Base-by-base conservation (phyloP, 2,888 invertebrate genomes). In the Oscheius sp. region DNA sequence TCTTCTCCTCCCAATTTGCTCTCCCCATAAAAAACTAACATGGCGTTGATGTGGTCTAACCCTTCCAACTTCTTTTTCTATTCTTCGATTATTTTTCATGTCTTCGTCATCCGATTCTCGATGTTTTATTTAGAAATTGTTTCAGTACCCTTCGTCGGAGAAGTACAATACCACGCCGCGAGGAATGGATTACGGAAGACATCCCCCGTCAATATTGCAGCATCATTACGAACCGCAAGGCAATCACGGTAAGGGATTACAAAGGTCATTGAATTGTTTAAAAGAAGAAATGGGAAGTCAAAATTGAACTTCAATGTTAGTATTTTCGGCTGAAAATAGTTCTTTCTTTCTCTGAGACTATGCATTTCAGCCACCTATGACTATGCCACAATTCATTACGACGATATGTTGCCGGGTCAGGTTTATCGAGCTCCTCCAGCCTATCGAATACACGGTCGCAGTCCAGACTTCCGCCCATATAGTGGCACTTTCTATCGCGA, bases 331-430 rank as follows among this genome's bases (percentile, higher is more conserved):
- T 36, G 14, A 14, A 36, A 36, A 36, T 12, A 12, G 9, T 9
- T 12, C 14, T 36, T 36, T 36, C 14, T 9, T 45, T 9, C 45
- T 12, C 45, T n/a, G 41, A 17, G 14, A 20, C 47, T 22, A 47
- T 6, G 5, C 9, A 22, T 62, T 62, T 28, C 20, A 74, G 76
- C 71, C 28, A 72, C 72, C 2, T 80, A 80, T 62, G 80, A 82
- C 50, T 82, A 82, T 56, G 82, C 80, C 8, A 77, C 78, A 2
- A 82, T 82, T 47, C 70, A 78, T 24, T 82, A 82, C 67, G 79
- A 77, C 41, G 81, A 81, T 30, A 77, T 79, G 73, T 50, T 75
- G 50, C 73, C 71, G n/a, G 71, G 64, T 20, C 72, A 72, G 28
- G 56, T 65, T 41, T 67, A 67, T 49, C 68, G 71, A 20, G 70